A percentile compares a stretch with the other conserved stretches of the same genome.
Evolutionary conservation across 1,140 invertebrate species (phyloP).

Genomic region (Drosophila tropicalis): DNA sequence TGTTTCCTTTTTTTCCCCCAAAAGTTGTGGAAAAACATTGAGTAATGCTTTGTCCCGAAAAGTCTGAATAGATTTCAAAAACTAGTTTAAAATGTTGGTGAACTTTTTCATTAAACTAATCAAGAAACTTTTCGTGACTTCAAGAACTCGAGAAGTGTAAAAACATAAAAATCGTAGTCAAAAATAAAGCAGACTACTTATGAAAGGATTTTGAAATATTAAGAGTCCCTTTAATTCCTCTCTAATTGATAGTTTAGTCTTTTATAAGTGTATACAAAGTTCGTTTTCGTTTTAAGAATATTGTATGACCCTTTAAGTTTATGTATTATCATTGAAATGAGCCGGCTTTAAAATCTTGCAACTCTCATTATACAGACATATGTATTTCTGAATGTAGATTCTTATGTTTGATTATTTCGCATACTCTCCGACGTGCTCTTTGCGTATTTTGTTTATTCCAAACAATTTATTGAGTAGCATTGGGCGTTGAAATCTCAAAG

Average conservation of each 20-base stretch:
- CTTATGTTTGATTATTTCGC: conserved; percentile 37
- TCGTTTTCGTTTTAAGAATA: not conserved
- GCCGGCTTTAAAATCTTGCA: conserved; percentile 8
- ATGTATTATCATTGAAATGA: not conserved
- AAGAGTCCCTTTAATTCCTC: no score
- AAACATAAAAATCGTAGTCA: no score
- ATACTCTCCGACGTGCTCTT: conserved; percentile 10
- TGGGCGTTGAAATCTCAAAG: conserved; percentile 30
- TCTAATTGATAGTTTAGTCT: no score
- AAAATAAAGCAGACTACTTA: no score
- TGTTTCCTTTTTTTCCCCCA: not conserved
- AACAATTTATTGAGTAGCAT: conserved; percentile 39
- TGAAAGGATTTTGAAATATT: no score
- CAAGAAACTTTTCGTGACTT: no score
- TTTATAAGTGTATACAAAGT: not conserved
- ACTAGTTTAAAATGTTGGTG: no score
- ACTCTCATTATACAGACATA: not conserved
- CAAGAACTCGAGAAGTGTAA: no score
- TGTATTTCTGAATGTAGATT: not conserved
- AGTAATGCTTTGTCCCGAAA: no score
- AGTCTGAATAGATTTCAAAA: no score
- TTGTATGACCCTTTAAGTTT: not conserved
- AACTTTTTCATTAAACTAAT: no score
- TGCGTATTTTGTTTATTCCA: conserved; percentile 45
- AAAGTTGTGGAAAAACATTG: no score